Evolutionary conservation across 1,140 invertebrate species (phyloP).

Genomic region (Pectinophora gossypiella): DNA sequence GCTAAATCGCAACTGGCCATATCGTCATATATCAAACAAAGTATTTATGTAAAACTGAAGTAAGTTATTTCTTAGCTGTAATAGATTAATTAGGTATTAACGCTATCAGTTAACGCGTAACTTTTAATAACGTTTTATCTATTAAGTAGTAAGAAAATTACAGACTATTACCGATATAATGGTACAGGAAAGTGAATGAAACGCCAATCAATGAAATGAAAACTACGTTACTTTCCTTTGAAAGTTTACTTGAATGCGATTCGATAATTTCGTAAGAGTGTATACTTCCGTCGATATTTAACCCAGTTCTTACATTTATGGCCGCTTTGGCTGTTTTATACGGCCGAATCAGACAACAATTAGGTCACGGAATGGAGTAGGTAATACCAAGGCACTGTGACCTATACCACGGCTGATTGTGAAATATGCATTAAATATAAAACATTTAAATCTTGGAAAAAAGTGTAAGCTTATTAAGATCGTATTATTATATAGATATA

Average conservation of each 20-base stretch:
- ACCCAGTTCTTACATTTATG: slow-evolving; percentile 68
- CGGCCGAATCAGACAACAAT: slow-evolving; percentile 57
- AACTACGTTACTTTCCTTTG: not conserved
- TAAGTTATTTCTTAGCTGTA: too few relatives aligned
- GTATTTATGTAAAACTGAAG: too few relatives aligned
- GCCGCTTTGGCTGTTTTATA: slow-evolving; percentile 53
- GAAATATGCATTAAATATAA: slow-evolving; percentile 26
- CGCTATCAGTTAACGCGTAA: too few relatives aligned
- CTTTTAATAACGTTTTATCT: too few relatives aligned
- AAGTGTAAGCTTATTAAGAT: too few relatives aligned
- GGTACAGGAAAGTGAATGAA: too few relatives aligned
- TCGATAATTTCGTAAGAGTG: not conserved
- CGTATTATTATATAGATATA: too few relatives aligned
- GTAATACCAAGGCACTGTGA: slow-evolving; percentile 40
- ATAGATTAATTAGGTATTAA: too few relatives aligned
- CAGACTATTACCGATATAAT: too few relatives aligned
- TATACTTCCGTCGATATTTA: slow-evolving; percentile 52
- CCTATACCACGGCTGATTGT: slow-evolving; percentile 30
- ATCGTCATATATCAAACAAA: too few relatives aligned
- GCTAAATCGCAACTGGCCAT: too few relatives aligned
- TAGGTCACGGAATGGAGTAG: slow-evolving; percentile 61
- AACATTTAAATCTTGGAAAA: slow-evolving; percentile 9
- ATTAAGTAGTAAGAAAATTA: too few relatives aligned
- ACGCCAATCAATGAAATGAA: not conserved
- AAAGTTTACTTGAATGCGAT: not conserved